Base-by-base conservation (phyloP, 2,888 invertebrate species). In the Spisula subtruncata region DNA sequence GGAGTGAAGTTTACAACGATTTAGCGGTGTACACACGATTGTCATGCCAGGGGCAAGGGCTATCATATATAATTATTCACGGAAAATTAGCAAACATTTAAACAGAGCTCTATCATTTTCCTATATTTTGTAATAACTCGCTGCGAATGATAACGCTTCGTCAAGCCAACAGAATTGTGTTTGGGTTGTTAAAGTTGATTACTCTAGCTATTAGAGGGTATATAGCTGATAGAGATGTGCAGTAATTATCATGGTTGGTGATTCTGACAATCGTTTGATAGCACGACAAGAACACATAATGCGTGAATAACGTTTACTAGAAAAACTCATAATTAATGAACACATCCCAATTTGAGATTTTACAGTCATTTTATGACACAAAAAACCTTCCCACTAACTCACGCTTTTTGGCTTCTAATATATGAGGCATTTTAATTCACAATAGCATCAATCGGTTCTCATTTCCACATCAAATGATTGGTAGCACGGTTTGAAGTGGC, bases 31-130 rank as follows among this genome's bases (percentile, higher is more conserved):
- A 66, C 83, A 85, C 88, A 85, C 90, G 88, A 56, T 83, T 66
- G 84, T 86, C 86, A 81, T 71, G 89, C 92, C 79, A 60, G 80
- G 18, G 90, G 92, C 92, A 54, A 86, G 35, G 16, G 71, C 88
- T 80, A 88, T 88, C 86, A 86, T 92, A 60, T 90, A 88, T 86
- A 92, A 92, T 92, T 92, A 92, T 90, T 92, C 89, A 92, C 90
- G 92, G 92, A 88, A 92, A 92, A 92, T 92, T 92, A 92, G 92
- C 90, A 92, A 92, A 92, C 89, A 90, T 89, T 90, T 89, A 86
- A 84, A 71, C 84, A 85, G 80, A 41, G 81, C 90, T 90, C 90
- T 90, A 86, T 92, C 90, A 92, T 87, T 90, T 92, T 83, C 81
- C 89, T 92, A 92, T 90, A 90, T 92, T 90, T 90, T 89, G 84